Conservation (phyloP, 2,113 vertebrate genomes). For the Epinephelus moara region DNA sequence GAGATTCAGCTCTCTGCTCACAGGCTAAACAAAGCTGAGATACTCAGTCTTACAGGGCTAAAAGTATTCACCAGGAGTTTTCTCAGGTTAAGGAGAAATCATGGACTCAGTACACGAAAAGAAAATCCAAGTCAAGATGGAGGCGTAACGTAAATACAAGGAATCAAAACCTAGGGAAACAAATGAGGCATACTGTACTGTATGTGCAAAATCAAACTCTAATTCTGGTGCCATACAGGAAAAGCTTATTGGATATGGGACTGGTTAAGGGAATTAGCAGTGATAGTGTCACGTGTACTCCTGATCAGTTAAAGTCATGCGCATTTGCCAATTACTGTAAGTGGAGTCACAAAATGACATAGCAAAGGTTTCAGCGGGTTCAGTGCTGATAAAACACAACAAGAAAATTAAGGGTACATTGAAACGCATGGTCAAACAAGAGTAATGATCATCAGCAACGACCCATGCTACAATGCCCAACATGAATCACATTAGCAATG, state of each 20-base stretch:
- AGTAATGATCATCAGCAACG: neutral
- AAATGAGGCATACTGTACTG: neutral
- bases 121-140: neutral
- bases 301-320: neutral
- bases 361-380: neutral
- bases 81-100: neutral
- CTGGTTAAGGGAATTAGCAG: neutral
- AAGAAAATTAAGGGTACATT: neutral
- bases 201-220: neutral
- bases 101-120: neutral
- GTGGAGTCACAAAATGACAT: neutral
- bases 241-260: neutral
- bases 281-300: neutral
- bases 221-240: neutral
- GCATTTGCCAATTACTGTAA: neutral
- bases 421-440: neutral
- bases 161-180: neutral
- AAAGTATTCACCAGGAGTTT: neutral
- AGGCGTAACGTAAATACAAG: neutral
- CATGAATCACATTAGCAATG: neutral
- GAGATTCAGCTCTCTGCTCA: neutral
- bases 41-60: neutral
- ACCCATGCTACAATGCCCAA: neutral
- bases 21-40: constrained; percentile 11
- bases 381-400: neutral